phyloP scores from a whole-genome alignment of 2,797 vertebrate genomes.

The Siniperca scherzeri region DNA sequence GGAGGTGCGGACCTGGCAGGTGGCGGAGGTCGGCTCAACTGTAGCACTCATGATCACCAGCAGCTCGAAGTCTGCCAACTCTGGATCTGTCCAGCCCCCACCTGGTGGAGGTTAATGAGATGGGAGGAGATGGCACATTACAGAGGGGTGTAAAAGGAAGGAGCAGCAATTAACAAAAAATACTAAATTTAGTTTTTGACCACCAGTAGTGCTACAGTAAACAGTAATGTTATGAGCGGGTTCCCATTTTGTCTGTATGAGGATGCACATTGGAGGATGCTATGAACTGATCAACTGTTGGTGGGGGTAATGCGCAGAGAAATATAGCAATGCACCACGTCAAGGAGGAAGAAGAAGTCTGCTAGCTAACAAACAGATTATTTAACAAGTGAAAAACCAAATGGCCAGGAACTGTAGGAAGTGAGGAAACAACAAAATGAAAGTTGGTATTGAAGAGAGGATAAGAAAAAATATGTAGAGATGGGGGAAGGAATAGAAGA shows the following conservation, averaged over 20 bases:
- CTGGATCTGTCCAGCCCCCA: slow-evolving; percentile 81
- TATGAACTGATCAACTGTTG: not conserved
- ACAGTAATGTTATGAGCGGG: not conserved
- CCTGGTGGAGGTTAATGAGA: slow-evolving; percentile 55
- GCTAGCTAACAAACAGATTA: not conserved
- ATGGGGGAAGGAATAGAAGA: not conserved
- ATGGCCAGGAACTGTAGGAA: not conserved
- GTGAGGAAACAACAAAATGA: not conserved
- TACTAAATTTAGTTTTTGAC: not conserved
- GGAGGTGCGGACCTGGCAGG: slow-evolving; percentile 94
- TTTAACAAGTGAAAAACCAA: not conserved
- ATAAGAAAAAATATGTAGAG: not conserved
- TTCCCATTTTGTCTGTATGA: not conserved
- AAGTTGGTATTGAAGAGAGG: not conserved
- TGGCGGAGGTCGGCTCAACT: slow-evolving; percentile 93
- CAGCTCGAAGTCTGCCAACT: slow-evolving; percentile 90
- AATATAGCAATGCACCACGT: not conserved
- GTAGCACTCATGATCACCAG: slow-evolving; percentile 94
- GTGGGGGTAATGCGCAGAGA: not conserved
- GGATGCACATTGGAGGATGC: not conserved
- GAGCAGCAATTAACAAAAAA: not conserved
- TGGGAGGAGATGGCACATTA: not conserved
- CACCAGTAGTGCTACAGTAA: not conserved
- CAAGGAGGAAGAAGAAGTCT: not conserved
- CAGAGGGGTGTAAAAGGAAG: not conserved